Evolutionary conservation across 2,888 invertebrate species (phyloP).

Genomic region (Parthenolecanium corni): DNA sequence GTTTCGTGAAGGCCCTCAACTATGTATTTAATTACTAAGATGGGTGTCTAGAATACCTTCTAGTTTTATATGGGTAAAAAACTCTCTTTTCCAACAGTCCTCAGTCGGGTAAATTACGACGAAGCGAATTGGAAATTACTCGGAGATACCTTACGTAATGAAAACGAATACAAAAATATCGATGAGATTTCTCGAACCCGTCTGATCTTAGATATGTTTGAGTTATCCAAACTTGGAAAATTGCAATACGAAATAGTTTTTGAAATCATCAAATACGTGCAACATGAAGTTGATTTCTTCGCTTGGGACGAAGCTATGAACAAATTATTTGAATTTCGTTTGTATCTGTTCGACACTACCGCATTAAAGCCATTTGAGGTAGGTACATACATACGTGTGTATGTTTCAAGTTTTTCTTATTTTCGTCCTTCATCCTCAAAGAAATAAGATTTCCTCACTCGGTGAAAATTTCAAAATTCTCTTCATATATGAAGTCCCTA

Average conservation of each 20-base stretch:
- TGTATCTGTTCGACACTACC: too few species aligned
- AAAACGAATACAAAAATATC: conserved; percentile 42
- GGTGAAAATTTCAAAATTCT: too few species aligned
- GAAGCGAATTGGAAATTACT: conserved; percentile 51
- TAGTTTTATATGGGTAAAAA: conserved; percentile 15
- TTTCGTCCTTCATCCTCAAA: too few species aligned
- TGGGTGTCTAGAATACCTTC: too few species aligned
- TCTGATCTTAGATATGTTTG: conserved; percentile 66
- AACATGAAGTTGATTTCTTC: conserved; percentile 47
- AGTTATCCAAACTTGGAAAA: conserved; percentile 50
- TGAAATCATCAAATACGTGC: conserved; percentile 45
- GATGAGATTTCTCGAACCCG: conserved; percentile 67
- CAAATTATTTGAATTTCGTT: conserved; percentile 40
- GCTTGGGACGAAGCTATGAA: conserved; percentile 53
- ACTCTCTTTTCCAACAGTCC: conserved; percentile 46
- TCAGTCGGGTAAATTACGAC: conserved; percentile 55
- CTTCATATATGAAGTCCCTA: too few species aligned
- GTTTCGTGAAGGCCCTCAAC: too few species aligned
- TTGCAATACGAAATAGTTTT: conserved; percentile 54
- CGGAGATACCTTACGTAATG: conserved; percentile 39
- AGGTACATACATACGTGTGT: too few species aligned
- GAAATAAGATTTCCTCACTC: too few species aligned
- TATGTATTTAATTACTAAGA: too few species aligned
- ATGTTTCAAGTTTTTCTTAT: too few species aligned
- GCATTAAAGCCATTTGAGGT: too few species aligned